These are phyloP conservation scores for Dipus sagitta DNA, from an alignment of 2,797 vertebrate genomes.

Conservation along the genomic window DNA sequence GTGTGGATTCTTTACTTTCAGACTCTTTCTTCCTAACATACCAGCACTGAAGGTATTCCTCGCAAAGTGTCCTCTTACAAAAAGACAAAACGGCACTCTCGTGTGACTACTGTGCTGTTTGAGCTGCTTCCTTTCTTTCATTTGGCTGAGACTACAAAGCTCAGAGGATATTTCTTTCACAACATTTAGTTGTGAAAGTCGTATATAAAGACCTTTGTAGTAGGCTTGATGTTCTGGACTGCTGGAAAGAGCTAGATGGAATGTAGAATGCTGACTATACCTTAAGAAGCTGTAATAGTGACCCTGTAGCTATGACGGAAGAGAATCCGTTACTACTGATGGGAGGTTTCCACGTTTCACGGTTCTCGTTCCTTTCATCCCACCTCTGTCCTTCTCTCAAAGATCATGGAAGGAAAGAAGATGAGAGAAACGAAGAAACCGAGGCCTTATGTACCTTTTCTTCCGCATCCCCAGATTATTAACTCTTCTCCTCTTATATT, in stretches of 20 bases:
- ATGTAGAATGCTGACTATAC: neutral
- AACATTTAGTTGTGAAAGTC: neutral
- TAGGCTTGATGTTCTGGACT: neutral
- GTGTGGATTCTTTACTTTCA: constrained; percentile 13
- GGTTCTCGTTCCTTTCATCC: neutral
- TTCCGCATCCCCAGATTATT: neutral
- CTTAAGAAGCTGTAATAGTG: neutral
- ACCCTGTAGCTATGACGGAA: neutral
- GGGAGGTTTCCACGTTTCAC: neutral
- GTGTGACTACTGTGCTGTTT: neutral
- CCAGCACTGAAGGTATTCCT: neutral
- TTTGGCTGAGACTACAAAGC: neutral
- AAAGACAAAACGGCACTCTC: neutral
- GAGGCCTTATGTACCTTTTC: neutral
- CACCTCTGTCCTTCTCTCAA: neutral
- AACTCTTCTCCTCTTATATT: neutral
- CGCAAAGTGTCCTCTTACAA: neutral
- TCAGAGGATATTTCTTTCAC: neutral
- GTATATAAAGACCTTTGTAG: neutral
- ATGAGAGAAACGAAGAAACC: neutral
- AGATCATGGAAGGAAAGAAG: neutral
- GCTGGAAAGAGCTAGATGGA: neutral
- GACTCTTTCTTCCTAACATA: neutral
- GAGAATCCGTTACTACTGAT: neutral
- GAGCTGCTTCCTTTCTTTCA: neutral